phyloP scores from a whole-genome alignment of 2,113 vertebrate species.

The Pteropus alecto region DNA sequence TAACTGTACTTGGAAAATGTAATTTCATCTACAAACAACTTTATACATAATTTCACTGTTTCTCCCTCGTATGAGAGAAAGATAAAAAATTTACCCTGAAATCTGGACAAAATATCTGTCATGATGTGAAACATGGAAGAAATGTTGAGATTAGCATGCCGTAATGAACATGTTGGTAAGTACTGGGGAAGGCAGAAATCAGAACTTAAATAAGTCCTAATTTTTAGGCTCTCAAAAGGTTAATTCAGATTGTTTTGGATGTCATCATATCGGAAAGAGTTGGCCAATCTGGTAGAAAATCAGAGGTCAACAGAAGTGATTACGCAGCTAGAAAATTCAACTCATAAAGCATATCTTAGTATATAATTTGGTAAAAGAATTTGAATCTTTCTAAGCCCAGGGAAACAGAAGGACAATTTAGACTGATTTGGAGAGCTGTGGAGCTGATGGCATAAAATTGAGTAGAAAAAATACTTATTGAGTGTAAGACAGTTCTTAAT shows the following conservation, averaged over 20 bases:
- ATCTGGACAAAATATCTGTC: slow-evolving; percentile 41
- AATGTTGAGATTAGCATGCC: not conserved
- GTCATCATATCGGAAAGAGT: slow-evolving; percentile 18
- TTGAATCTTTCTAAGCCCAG: slow-evolving; percentile 55
- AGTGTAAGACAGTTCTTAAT: slow-evolving; percentile 52
- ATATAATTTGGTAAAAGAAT: slow-evolving; percentile 55
- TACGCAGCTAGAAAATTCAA: slow-evolving; percentile 64
- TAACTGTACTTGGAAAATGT: not conserved
- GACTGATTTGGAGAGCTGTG: slow-evolving; percentile 58
- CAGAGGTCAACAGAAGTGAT: slow-evolving; percentile 69
- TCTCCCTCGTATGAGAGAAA: not conserved
- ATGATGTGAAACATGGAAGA: not conserved
- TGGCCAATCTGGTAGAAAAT: slow-evolving; percentile 47
- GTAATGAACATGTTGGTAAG: not conserved
- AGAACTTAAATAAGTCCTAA: slow-evolving; percentile 41
- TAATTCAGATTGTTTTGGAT: slow-evolving; percentile 60
- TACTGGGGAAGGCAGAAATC: slow-evolving; percentile 40
- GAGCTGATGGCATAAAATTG: slow-evolving; percentile 62
- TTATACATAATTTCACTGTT: not conserved
- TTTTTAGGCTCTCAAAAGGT: slow-evolving; percentile 53
- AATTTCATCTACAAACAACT: slow-evolving; percentile 19
- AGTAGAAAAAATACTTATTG: slow-evolving; percentile 46
- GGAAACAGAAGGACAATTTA: slow-evolving; percentile 61
- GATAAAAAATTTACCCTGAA: not conserved
- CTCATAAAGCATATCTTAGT: slow-evolving; percentile 20